These are phyloP conservation scores for Phyllopteryx taeniolatus DNA, from an alignment of 2,113 vertebrate genomes.

Conservation along the genomic window DNA sequence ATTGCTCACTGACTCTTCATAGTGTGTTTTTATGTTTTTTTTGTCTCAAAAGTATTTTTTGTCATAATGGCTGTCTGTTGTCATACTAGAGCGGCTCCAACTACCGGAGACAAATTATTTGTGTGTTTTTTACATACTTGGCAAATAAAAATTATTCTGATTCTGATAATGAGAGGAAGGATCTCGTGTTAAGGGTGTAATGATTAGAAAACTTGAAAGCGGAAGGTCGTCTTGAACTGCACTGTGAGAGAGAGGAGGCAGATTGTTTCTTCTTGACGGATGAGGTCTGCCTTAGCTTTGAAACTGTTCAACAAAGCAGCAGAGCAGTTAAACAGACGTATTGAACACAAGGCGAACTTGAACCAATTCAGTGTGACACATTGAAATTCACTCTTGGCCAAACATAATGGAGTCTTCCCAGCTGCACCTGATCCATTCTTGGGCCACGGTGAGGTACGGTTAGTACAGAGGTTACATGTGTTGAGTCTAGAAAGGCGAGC, in stretches of 20 bases:
- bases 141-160: no score
- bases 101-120: no score
- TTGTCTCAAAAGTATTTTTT: no score
- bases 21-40: no score
- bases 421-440: constrained; percentile 60
- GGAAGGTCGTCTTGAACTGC: constrained; percentile 30
- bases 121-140: no score
- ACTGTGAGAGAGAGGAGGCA: constrained; percentile 52
- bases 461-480: constrained; percentile 32
- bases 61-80: no score
- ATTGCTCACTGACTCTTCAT: no score
- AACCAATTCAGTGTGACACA: constrained; percentile 63
- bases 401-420: constrained; percentile 62
- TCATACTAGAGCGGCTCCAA: no score
- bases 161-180: not conserved
- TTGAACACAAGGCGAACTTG: constrained; percentile 58
- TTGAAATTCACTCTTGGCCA: constrained; percentile 56
- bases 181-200: not conserved
- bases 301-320: constrained; percentile 63
- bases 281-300: constrained; percentile 63
- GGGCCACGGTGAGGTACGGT: constrained; percentile 4
- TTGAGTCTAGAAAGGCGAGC: constrained; percentile 22
- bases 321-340: constrained; percentile 62
- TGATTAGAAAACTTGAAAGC: no score
- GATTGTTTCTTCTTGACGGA: constrained; percentile 67